phyloP scores from a whole-genome alignment of 2,113 vertebrate species.

The Charina bottae region DNA sequence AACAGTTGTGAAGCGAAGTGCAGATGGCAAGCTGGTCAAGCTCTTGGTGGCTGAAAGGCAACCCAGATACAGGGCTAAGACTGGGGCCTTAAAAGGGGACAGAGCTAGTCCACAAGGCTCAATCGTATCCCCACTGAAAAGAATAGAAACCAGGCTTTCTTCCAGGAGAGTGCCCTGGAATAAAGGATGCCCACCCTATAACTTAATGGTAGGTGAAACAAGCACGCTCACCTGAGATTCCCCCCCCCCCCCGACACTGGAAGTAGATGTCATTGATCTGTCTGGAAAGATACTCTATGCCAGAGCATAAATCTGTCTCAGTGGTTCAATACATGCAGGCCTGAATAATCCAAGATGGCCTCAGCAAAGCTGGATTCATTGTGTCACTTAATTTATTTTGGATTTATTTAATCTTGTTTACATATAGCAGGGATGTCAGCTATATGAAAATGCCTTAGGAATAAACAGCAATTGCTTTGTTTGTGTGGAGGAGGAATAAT shows the following conservation, averaged over 20 bases:
- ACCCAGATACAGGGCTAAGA: neutral
- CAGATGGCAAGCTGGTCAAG: neutral
- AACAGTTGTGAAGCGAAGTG: slow-evolving; percentile 22
- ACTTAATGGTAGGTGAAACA: neutral
- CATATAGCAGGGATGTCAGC: slow-evolving; percentile 24
- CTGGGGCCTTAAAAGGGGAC: too few species aligned
- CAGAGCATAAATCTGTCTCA: neutral
- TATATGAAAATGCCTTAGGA: neutral
- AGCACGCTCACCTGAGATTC: neutral
- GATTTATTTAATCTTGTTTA: slow-evolving; percentile 30
- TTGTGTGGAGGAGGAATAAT: neutral
- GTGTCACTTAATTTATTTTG: slow-evolving; percentile 38
- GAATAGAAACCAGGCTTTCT: neutral
- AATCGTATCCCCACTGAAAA: neutral
- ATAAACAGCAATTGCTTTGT: neutral
- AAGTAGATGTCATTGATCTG: neutral
- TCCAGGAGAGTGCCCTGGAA: neutral
- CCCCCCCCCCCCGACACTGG: too few species aligned
- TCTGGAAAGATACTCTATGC: neutral
- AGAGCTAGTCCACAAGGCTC: neutral
- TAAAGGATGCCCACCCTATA: neutral
- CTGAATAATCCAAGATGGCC: slow-evolving; percentile 21
- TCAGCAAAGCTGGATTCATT: neutral
- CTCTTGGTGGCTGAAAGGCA: slow-evolving; percentile 24
- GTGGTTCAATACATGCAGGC: neutral